Conservation (phyloP, 2,888 invertebrate species). For the Linyphia triangularis region DNA sequence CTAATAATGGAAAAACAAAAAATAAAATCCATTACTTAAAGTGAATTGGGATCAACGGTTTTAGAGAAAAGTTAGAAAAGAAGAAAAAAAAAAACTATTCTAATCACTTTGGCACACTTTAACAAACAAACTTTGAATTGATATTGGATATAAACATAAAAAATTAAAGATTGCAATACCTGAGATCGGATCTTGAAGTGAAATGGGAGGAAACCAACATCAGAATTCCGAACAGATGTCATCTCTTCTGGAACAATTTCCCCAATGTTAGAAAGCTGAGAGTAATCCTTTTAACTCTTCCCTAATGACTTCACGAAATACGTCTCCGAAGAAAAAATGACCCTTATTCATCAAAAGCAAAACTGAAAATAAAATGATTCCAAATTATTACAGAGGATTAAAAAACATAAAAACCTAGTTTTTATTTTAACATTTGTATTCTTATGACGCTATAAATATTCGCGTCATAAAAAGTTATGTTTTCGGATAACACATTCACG, state of each 20-base stretch:
- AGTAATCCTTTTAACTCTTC: not conserved
- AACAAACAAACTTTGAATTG: too few species aligned
- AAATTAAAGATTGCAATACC: not conserved
- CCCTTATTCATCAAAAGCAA: not conserved
- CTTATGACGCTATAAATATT: conserved; percentile 1
- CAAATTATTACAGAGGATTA: not conserved
- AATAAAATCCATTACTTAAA: too few species aligned
- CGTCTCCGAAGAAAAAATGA: not conserved
- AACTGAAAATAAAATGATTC: conserved; percentile 22
- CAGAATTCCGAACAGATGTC: conserved; percentile 14
- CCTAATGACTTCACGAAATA: not conserved
- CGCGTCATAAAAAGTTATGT: not conserved
- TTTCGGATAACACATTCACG: conserved; percentile 18
- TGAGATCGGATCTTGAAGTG: conserved; percentile 7
- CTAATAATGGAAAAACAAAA: too few species aligned
- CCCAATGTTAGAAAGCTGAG: not conserved
- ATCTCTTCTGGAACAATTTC: not conserved
- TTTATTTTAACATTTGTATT: not conserved
- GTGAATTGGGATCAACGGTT: too few species aligned
- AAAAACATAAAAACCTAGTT: not conserved
- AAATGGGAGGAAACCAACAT: conserved; percentile 9
- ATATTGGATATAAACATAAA: not conserved
- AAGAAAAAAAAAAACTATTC: too few species aligned
- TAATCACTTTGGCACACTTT: too few species aligned
- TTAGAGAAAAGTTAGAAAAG: too few species aligned